These are phyloP conservation scores for Litoditis marina DNA, from an alignment of 2,888 invertebrate genomes.

Conservation along the genomic window DNA sequence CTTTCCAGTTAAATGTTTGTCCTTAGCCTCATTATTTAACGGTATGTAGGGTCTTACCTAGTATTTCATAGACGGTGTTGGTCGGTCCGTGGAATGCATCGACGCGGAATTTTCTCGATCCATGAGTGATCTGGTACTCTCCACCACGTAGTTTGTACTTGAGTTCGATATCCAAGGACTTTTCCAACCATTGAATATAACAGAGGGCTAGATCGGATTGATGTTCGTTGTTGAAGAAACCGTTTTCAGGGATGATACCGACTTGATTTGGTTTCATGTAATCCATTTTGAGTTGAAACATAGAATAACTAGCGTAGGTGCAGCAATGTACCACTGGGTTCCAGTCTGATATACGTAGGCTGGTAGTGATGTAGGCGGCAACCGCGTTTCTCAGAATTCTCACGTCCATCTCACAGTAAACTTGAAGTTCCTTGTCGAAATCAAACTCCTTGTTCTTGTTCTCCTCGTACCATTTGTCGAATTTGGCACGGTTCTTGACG, in stretches of 20 bases:
- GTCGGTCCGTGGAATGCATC: too few relatives aligned
- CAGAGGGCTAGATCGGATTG: too few relatives aligned
- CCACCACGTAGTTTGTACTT: background rate
- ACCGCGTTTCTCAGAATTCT: background rate
- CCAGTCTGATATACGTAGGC: background rate
- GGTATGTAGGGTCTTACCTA: too few relatives aligned
- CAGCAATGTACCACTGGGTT: background rate
- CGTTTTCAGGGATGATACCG: too few relatives aligned
- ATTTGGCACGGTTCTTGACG: background rate
- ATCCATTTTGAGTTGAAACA: background rate
- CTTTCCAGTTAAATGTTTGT: too few relatives aligned
- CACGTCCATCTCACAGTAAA: conserved; percentile 1
- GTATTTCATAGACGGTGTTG: too few relatives aligned
- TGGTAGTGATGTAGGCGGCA: background rate
- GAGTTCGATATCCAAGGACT: background rate
- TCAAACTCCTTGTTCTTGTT: background rate
- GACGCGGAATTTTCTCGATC: too few relatives aligned
- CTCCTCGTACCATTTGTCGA: background rate
- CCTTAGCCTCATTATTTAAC: too few relatives aligned
- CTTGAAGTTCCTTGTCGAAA: background rate
- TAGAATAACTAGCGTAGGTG: too few relatives aligned
- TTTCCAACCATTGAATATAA: background rate
- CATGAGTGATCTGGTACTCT: background rate
- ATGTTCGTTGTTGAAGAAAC: too few relatives aligned
- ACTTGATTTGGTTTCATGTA: background rate